Base-by-base conservation (phyloP, 2,113 vertebrate species). In the Paramisgurnus dabryanus region DNA sequence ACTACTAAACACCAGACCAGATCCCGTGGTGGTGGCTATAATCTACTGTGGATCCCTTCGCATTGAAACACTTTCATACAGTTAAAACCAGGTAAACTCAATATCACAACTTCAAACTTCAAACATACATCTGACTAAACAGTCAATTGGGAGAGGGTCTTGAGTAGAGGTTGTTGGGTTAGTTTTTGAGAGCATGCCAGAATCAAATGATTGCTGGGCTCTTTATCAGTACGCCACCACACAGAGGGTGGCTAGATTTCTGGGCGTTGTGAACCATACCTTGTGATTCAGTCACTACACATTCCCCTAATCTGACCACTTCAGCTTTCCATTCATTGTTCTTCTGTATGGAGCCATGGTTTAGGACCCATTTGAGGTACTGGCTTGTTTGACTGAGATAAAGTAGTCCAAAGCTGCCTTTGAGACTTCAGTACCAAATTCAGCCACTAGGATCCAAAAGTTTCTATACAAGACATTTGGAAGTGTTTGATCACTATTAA, bases 301-400 rank as follows among this genome's bases (percentile, higher is more conserved):
- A 80, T 72, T 73, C 68, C 40, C 80, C 85, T 90, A 88, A 89
- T 90, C 89, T 88, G 50, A 40, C 76, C 82, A 83, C 80, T 58
- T 90, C 88, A 89, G 88, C 85, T 84, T 87, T 88, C 88, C 87
- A 82, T 83, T 88, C 82, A 88, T 90, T 87, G 88, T 86, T 89
- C 85, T 83, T 87, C 83, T 82, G 77, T 84, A 89, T 86, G 82
- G 22, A 40, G 80, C 83, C 83, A 80, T 71, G 80, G 87, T 82
- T 87, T 86, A 81, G 86, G 70, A 84, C 82, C 80, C 85, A 78
- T 87, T 89, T 89, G 86, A 89, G 88, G 76, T 69, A 70, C 68
- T 67, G 77, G 85, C 86, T 86, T 89, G 88, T 89, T 90, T 86
- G 75, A 83, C 82, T 84, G 86, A 89, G 89, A 90, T 91, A 90